Conservation (phyloP, 37 sponge, comb jelly and placozoan genomes). For the Amphimedon queenslandica region DNA sequence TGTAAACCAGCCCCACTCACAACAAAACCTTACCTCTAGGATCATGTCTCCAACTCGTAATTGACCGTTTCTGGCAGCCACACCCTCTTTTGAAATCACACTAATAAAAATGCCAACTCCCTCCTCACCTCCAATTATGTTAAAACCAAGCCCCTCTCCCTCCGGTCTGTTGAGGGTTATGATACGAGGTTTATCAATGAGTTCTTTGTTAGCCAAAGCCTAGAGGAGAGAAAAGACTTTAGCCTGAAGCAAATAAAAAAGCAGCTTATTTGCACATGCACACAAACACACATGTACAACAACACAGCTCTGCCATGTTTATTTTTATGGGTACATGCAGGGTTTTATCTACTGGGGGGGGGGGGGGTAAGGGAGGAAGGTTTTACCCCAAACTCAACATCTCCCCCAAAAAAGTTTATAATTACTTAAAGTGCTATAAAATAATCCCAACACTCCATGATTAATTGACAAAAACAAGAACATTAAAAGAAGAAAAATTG, state of each 20-base stretch:
- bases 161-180: constrained; percentile 33
- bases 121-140: constrained; percentile 93
- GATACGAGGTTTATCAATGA: constrained; percentile 18
- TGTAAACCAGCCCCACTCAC: not conserved
- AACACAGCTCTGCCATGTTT: too few species aligned
- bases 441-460: too few species aligned
- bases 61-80: constrained; percentile 73
- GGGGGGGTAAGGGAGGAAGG: too few species aligned
- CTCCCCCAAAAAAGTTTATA: too few species aligned
- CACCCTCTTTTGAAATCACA: constrained; percentile 69
- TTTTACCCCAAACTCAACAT: too few species aligned
- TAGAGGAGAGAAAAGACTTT: not conserved
- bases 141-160: constrained; percentile 86
- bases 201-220: not conserved
- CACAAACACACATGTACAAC: too few species aligned
- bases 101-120: constrained; percentile 90
- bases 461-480: too few species aligned
- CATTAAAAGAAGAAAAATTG: too few species aligned
- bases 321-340: too few species aligned
- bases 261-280: too few species aligned
- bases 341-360: too few species aligned
- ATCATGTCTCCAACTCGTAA: constrained; percentile 90
- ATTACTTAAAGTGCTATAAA: too few species aligned
- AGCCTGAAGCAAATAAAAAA: not conserved
- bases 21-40: constrained; percentile 56